Conservation (phyloP, 1,140 invertebrate genomes). For the Colletes gigas region DNA sequence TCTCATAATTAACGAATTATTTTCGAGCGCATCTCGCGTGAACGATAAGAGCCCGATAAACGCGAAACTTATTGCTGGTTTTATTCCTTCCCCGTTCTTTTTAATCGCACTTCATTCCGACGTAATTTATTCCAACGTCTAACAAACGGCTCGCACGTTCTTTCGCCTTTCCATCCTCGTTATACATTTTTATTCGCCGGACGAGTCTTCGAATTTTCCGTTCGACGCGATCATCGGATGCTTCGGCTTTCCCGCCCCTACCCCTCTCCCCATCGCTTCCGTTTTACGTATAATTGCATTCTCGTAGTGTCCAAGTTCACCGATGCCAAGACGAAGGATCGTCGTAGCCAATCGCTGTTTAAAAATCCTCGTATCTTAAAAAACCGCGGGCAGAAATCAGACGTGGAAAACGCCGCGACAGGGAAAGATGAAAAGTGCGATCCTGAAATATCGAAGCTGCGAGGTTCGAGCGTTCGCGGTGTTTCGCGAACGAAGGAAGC, state of each 20-base stretch:
- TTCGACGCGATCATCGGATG: conserved; percentile 13
- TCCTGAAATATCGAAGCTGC: conserved; percentile 2
- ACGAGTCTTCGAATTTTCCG: conserved; percentile 26
- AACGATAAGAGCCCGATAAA: conserved; percentile 17
- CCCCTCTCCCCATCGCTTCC: too few species aligned
- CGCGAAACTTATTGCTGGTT: conserved; percentile 2
- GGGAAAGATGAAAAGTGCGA: background rate
- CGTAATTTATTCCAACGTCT: conserved; percentile 15
- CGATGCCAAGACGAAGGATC: background rate
- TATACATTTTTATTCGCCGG: background rate
- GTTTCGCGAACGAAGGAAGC: background rate
- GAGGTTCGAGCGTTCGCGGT: background rate
- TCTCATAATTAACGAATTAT: conserved; percentile 41
- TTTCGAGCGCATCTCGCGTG: background rate
- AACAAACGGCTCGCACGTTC: background rate
- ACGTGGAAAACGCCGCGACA: background rate
- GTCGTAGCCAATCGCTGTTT: background rate
- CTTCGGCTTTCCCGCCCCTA: conserved; percentile 2
- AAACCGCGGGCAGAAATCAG: background rate
- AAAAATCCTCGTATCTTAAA: conserved; percentile 18
- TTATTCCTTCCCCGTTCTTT: background rate
- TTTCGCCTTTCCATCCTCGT: conserved; percentile 12
- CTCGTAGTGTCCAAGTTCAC: background rate
- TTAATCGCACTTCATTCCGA: background rate
- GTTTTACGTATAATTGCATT: background rate